phyloP scores from a whole-genome alignment of 2,797 vertebrate species.

The Mallotus villosus region DNA sequence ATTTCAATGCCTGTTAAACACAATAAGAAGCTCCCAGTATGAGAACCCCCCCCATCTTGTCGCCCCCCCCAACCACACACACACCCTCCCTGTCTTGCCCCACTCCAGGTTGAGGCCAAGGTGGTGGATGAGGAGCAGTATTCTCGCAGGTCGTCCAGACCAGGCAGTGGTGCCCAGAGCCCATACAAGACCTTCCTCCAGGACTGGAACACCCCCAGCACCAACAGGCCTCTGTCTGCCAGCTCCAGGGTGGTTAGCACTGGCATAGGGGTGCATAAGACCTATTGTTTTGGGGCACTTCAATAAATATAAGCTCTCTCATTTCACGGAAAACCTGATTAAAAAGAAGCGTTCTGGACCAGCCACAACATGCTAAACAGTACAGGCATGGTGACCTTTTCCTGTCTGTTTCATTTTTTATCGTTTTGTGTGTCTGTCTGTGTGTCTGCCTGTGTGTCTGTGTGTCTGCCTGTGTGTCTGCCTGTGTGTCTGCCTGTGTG shows the following conservation, averaged over 20 bases:
- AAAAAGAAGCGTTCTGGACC: no score
- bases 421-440: not conserved
- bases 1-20: not conserved
- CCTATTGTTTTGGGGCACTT: no score
- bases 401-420: no score
- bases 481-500: not conserved
- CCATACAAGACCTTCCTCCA: slow-evolving; percentile 35
- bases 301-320: no score
- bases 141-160: slow-evolving; percentile 26
- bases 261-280: no score
- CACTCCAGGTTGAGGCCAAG: slow-evolving; percentile 62
- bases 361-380: no score
- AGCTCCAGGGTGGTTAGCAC: slow-evolving; percentile 34
- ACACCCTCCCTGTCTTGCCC: not conserved
- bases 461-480: not conserved
- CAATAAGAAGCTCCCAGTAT: not conserved
- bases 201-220: slow-evolving; percentile 26
- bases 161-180: slow-evolving; percentile 17
- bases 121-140: slow-evolving; percentile 63
- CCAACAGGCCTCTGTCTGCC: slow-evolving; percentile 33
- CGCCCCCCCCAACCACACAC: slow-evolving; percentile 13
- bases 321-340: no score
- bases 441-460: not conserved
- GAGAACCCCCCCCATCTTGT: slow-evolving; percentile 20
- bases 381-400: no score